These are phyloP conservation scores for Calliscelio sp. DNA, from an alignment of 2,888 invertebrate genomes.

Conservation along the genomic window DNA sequence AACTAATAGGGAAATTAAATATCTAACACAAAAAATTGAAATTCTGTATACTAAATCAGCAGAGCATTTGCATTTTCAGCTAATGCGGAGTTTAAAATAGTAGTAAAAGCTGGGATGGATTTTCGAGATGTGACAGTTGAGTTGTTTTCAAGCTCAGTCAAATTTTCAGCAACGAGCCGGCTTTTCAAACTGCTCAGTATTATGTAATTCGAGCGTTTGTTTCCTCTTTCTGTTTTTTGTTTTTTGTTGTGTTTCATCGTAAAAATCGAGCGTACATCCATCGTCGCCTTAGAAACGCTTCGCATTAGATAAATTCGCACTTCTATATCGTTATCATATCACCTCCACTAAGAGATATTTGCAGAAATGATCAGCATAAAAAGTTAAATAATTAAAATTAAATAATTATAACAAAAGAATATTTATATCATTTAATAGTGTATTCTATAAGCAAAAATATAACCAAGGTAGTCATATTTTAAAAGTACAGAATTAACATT, in stretches of 20 bases:
- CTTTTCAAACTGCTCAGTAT: conserved; percentile 28
- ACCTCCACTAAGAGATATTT: too few relatives aligned
- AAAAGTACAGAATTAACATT: too few relatives aligned
- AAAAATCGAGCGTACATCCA: conserved; percentile 22
- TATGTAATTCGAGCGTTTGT: conserved; percentile 22
- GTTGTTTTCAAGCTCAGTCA: conserved; percentile 36
- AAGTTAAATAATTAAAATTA: too few relatives aligned
- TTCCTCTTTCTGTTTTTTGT: neutral
- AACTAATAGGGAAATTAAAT: too few relatives aligned
- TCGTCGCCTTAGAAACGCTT: conserved; percentile 10
- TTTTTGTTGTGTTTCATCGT: neutral
- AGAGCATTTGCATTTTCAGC: conserved; percentile 11
- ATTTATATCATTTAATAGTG: too few relatives aligned
- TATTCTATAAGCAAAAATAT: too few relatives aligned
- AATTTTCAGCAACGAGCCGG: conserved; percentile 26
- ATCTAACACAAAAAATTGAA: neutral
- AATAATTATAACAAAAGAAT: too few relatives aligned
- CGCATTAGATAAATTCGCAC: conserved; percentile 21
- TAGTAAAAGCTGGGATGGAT: conserved; percentile 14
- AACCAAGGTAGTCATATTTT: too few relatives aligned
- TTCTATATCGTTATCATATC: too few relatives aligned
- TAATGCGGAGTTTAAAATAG: conserved; percentile 25
- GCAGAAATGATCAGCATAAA: too few relatives aligned
- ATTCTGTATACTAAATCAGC: conserved; percentile 12
- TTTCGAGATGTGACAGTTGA: conserved; percentile 30